Base-by-base conservation (phyloP, 2,888 invertebrate species). In the Oscheius sp. region DNA sequence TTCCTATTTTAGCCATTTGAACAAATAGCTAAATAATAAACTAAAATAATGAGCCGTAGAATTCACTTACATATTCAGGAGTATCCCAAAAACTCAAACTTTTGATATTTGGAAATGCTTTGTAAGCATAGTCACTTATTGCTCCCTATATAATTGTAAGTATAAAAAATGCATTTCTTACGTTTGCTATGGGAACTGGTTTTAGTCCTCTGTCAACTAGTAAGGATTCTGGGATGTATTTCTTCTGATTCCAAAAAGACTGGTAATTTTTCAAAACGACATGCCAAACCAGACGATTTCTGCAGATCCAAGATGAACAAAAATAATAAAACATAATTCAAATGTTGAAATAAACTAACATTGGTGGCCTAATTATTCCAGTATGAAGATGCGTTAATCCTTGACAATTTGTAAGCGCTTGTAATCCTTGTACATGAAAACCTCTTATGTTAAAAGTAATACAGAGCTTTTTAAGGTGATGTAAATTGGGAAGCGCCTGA, bases 21-120 rank as follows among this genome's bases (percentile, higher is more conserved):
- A 67, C 64, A 52, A 76, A 76, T 12, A 74, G 39, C 68, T 69
- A 27, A 37, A 71, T 53, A 34, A 39, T 33, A 34, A 64, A 2
- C 34, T 1, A 5, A 39, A 45, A 20, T 34, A 8, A 23, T 4
- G 27, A 10, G 52, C 1, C 10, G 17, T 27, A 25, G 5, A 50
- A 31, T 20, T 34, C 42, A 25, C 29, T 12, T 1, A 68, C 68
- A 42, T 65, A 69, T 52, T 75, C 75, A 6, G 78, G 78, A 3
- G 61, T 34, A 46, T 78, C 76, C 76, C 78, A 78, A 25, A 78
- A 72, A 23, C 75, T 71, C 20, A 76, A 55, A 37, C 65, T 53
- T 8, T 34, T 4, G 10, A 73, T 25, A 23, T 63, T 50, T 5
- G 70, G 66, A 31, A 70, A 67, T 4, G 63, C 64, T 3, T 29